Evolutionary conservation across 2,113 vertebrate genomes (phyloP), one percentile per base, ranked within the genome.

Genomic region (Seriola rivoliana): DNA sequence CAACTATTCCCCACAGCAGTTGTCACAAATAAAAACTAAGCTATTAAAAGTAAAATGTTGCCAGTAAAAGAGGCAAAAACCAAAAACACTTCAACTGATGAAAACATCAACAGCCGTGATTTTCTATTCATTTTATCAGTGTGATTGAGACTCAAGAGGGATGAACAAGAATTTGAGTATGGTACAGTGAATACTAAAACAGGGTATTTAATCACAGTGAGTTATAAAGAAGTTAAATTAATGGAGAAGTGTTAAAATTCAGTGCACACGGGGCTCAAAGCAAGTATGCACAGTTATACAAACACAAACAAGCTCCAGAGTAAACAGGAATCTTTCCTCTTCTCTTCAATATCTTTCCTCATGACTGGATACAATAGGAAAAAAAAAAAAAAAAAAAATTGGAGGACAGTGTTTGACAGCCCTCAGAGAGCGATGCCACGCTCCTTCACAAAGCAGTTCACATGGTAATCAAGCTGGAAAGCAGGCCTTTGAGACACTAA

Each of bases 381-480:
- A 25, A 70, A 76, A 57, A 71, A n/a, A 68, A 80, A 42, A 38
- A 72, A 19, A 68, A 23, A 23, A 23, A 23, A n/a, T n/a, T 72
- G 21, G 68, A 75, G 59, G 75, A 77, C 62, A 70, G 70, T 78
- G 83, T 93, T 85, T 91, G 81, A 91, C 82, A 59, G 78, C 52
- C 60, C 46, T 73, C 63, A 42, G 80, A 88, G 82, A 86, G 59
- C 48, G 36, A 82, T 12, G 85, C 71, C 7, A 23, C 46, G 12
- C 78, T 91, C 85, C 75, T 75, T 69, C 87, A 85, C 85, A 86
- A 87, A 88, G 81, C 85, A 29, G 71, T 85, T 87, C 81, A 78
- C 81, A 77, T 71, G 75, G 70, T 89, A 83, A 91, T 89, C 86
- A 90, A 79, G 78, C 75, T 50, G 23, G 62, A 57, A 67, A 83